Base-by-base conservation (phyloP, 2,888 invertebrate species). In the Machimus atricapillus region DNA sequence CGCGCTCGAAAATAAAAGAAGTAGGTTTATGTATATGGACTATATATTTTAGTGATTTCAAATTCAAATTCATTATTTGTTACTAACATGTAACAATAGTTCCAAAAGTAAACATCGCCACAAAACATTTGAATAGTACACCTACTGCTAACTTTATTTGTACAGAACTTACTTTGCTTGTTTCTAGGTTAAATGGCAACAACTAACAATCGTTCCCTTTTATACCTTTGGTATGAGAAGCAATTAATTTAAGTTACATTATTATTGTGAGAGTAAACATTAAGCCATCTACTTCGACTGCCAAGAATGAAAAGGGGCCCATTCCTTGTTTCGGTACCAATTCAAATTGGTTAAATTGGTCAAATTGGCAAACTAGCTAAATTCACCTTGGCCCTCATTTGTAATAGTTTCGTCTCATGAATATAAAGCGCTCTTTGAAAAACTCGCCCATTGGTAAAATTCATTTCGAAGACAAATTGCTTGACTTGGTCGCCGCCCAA, bases 381-480 rank as follows among this genome's bases (percentile, higher is more conserved):
- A 66, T 23, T 66, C 14, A 66, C 66, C 27, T 66, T 23, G 66
- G 66, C 27, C 66, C 66, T 77, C 77, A 77, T 77, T 77, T 77
- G 77, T 40, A 77, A 77, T 37, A 40, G 77, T 77, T 77, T 37
- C 66, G 23, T 23, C 27, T 81, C 56, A 81, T 81, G 81, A 52
- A 81, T 81, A 81, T 56, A 81, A 81, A 81, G 56, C 16, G 27
- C 52, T 27, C 16, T 81, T 81, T 52, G 56, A 81, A 81, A 81
- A 81, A 81, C 81, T 56, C 34, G 31, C 81, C 81, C 19, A 31
- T 27, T 81, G 81, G 27, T 56, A 37, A 81, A 56, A 56, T 81
- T 81, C 81, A 81, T 81, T 81, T 81, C 31, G 56, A 81, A 81
- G 81, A 81, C 81, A 81, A 81, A 81, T 81, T 56, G 81, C 52